Evolutionary conservation across 2,888 invertebrate species (phyloP).

Genomic region (Lithophane socia): DNA sequence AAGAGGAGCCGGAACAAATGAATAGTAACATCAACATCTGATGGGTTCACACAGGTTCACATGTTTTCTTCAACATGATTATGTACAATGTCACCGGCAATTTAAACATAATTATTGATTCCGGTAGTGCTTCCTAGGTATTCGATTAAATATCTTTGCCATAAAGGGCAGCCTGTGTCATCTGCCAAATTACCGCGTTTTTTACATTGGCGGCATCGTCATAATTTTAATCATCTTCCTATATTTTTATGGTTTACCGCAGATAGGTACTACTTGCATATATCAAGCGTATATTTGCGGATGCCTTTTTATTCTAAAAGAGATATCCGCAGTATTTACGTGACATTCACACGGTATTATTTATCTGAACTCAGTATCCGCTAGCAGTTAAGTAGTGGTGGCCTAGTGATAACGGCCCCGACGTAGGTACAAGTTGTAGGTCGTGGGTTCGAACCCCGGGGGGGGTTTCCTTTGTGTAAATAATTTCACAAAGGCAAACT

Average conservation of each 20-base stretch:
- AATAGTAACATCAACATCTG: not conserved
- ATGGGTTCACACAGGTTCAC: not conserved
- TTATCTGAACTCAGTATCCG: not conserved
- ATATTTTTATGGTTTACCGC: not conserved
- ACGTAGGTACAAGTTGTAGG: not conserved
- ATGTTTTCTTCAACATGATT: not conserved
- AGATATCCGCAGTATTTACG: not conserved
- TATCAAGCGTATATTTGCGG: not conserved
- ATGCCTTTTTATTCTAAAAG: not conserved
- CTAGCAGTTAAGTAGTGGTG: not conserved
- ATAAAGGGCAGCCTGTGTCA: not conserved
- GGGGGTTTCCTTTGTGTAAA: not conserved
- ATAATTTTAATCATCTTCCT: conserved; percentile 9
- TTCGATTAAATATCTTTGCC: conserved; percentile 27
- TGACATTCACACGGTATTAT: not conserved
- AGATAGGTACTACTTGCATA: not conserved
- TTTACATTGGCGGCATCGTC: not conserved
- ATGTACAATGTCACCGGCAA: conserved; percentile 2
- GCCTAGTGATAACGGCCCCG: not conserved
- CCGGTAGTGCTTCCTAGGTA: not conserved
- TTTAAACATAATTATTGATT: not conserved
- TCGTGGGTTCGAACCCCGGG: not conserved
- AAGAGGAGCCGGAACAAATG: not conserved
- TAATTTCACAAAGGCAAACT: not conserved
- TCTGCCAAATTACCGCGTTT: conserved; percentile 6